A percentile compares a stretch with the other conserved stretches of the same genome.
phyloP scores from a whole-genome alignment of 1,140 invertebrate species.

The Oryctes rhinoceros region DNA sequence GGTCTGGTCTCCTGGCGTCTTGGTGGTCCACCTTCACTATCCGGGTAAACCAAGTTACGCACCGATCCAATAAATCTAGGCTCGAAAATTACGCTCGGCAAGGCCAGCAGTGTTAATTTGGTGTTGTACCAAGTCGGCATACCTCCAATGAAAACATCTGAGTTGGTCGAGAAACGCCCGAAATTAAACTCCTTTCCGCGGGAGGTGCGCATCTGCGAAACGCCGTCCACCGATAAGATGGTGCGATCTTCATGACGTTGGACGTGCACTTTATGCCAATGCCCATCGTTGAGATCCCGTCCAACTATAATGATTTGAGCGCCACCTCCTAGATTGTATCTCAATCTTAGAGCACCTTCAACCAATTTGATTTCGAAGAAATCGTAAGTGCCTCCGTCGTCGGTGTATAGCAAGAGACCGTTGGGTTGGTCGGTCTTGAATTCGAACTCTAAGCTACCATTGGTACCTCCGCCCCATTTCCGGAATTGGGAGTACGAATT shows the following conservation, averaged over 20 bases:
- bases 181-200: conserved; percentile 87
- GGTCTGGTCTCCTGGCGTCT: conserved; percentile 80
- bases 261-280: conserved; percentile 90
- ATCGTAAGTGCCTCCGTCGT: conserved; percentile 92
- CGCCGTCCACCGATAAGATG: conserved; percentile 81
- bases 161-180: conserved; percentile 84
- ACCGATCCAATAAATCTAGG: conserved; percentile 86
- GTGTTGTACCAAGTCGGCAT: conserved; percentile 89
- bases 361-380: conserved; percentile 96
- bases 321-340: conserved; percentile 87
- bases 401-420: conserved; percentile 89
- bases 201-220: conserved; percentile 76
- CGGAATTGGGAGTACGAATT: conserved; percentile 89
- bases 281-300: conserved; percentile 84
- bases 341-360: conserved; percentile 84
- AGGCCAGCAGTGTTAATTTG: conserved; percentile 80
- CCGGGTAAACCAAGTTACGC: conserved; percentile 86
- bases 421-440: conserved; percentile 92
- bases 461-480: conserved; percentile 87
- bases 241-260: conserved; percentile 79
- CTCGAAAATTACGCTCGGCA: conserved; percentile 91
- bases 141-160: conserved; percentile 91
- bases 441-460: conserved; percentile 89
- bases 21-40: conserved; percentile 74
- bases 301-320: conserved; percentile 89